Evolutionary conservation across 64 coral and sea anemone genomes (phyloP), one percentile per base, ranked within the genome.

Genomic region (Montipora efflorescens): DNA sequence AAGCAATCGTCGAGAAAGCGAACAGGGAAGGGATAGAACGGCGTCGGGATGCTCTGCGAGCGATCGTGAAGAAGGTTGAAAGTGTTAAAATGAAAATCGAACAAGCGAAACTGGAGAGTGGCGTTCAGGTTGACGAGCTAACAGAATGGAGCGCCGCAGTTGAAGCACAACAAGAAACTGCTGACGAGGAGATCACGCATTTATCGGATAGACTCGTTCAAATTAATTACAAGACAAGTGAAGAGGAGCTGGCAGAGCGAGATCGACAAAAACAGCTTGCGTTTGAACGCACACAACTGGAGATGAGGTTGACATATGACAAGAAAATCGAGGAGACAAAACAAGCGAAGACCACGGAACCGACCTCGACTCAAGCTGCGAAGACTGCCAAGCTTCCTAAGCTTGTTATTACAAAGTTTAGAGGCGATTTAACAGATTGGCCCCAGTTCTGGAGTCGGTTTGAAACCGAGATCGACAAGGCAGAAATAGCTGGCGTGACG

Each of bases 371-470:
- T 67, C 64, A 67, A 67, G 79, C 16, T 5, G 68, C 67, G 48
- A 72, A 18, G 3, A 36, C 84, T 14, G 53, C 53, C 53, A 73
- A 87, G 23, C 71, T 87, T 20, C 84, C 84, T 50, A 87, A 73
- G 71, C 84, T 87, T 15, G 84, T 73, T 6, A 87, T 87, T 20
- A 57, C 53, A 57, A 73, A 72, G 69, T 87, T 66, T 73, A 51
- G 20, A 21, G 83, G 83, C 14, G 48, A 68, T 5, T 20, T 71
- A 20, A 73, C 62, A 51, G 69, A 70, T 49, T 87, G 64, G 83
- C 83, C 69, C 64, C 69, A 36, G 43, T 91, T 95, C 36, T 95
- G 79, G 49, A 84, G 81, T 50, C 79, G 87, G 36, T 90, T 95
- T 79, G 69, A 43, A 0, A 44, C 80, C 13, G 82, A 90, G 49